Evolutionary conservation across 2,888 invertebrate genomes (phyloP).

Genomic region (Oligia fasciuncula): DNA sequence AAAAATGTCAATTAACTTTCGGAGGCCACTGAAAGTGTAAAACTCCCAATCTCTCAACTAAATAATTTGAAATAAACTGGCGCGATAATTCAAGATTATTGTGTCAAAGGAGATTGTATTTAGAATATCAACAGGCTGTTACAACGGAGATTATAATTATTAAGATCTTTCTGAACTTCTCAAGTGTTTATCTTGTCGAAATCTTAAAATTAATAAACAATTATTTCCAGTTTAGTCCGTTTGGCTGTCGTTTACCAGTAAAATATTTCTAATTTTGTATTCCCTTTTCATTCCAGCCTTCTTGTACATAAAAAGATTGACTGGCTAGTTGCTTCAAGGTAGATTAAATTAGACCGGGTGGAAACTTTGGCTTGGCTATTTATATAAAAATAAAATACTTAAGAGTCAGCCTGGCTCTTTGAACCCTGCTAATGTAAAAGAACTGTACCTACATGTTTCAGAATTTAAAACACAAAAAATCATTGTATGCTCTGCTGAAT

Average conservation of each 20-base stretch:
- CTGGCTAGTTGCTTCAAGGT: conserved; percentile 34
- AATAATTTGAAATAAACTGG: conserved; percentile 13
- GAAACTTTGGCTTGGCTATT: conserved; percentile 50
- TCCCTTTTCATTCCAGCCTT: conserved; percentile 23
- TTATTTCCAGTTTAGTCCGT: conserved; percentile 1
- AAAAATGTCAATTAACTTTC: neutral
- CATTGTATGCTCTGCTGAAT: conserved; percentile 22
- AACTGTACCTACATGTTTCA: conserved; percentile 40
- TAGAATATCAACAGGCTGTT: conserved; percentile 30
- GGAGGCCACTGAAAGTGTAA: neutral
- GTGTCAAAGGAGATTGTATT: conserved; percentile 41
- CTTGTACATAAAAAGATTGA: conserved; percentile 24
- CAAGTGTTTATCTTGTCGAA: conserved; percentile 33
- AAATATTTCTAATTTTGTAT: conserved; percentile 36
- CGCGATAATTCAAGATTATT: conserved; percentile 20
- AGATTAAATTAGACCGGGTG: conserved; percentile 62
- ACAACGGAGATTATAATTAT: conserved; percentile 44
- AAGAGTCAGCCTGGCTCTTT: conserved; percentile 48
- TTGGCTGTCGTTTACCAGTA: conserved; percentile 5
- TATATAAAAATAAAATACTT: conserved; percentile 51
- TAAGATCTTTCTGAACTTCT: conserved; percentile 33
- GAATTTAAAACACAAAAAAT: conserved; percentile 14
- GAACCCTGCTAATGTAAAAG: conserved; percentile 56
- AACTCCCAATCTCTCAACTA: conserved; percentile 9
- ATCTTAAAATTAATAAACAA: conserved; percentile 33